phyloP scores from a whole-genome alignment of 2,113 vertebrate genomes.

The Sinosuthora webbiana region DNA sequence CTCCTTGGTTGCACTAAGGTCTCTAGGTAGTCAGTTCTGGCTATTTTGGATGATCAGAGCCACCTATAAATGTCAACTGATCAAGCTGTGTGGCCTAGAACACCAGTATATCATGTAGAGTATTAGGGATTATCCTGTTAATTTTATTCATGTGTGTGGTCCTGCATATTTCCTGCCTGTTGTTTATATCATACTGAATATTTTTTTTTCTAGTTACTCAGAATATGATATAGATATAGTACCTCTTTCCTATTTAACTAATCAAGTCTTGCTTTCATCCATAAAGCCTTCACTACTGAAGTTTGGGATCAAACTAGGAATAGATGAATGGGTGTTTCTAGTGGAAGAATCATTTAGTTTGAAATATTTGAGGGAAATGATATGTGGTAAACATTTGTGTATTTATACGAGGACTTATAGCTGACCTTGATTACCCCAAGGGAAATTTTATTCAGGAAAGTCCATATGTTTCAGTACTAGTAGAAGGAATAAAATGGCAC shows the following conservation, averaged over 20 bases:
- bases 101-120: not conserved
- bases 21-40: not conserved
- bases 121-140: not conserved
- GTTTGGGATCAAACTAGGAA: not conserved
- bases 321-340: not conserved
- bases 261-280: not conserved
- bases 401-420: not conserved
- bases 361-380: not conserved
- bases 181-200: not conserved
- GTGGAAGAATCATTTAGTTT: not conserved
- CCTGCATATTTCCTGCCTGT: not conserved
- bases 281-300: not conserved
- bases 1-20: not conserved
- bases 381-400: slow-evolving; percentile 10
- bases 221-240: not conserved
- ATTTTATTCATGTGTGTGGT: slow-evolving; percentile 46
- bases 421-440: not conserved
- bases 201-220: not conserved
- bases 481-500: slow-evolving; percentile 7
- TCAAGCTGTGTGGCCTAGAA: slow-evolving; percentile 17
- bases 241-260: not conserved
- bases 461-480: not conserved
- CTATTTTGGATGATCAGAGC: not conserved
- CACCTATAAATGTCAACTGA: not conserved
- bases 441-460: not conserved